Base-by-base conservation (phyloP, 1,140 invertebrate genomes). In the Drosophila pandora region DNA sequence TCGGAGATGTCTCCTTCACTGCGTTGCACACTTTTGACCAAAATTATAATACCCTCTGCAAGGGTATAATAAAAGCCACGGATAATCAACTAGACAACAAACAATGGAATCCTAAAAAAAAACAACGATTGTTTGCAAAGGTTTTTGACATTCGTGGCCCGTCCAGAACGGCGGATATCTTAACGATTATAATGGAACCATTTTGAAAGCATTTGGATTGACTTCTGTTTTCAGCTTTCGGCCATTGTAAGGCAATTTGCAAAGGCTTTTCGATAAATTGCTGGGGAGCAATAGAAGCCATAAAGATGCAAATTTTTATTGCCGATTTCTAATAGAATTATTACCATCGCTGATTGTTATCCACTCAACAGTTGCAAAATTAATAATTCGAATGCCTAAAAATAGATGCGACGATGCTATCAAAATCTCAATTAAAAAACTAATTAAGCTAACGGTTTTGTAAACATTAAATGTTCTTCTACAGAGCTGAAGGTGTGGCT, bases 181-280 rank as follows among this genome's bases (percentile, higher is more conserved):
- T 59, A 74, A 63, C 76, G 55, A 48, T 69, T 64, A 76, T 73
- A 81, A 68, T 68, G 68, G 68, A 84, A 85, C 63, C 54, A 68
- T 84, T 84, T 72, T 41, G 37, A 64, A 80, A 68, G 61, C 65
- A 71, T 48, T 68, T 60, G 70, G 61, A 80, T 52, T 57, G 80
- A 77, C 80, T 84, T 69, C 80, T 84, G 80, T 81, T 49, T 73
- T 52, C 41, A 43, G 62, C 43, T 59, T 53, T 56, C 32, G 53
- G 25, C 13, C 39, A 47, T 54, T 69, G 48, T 55, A 53, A 32
- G 57, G 70, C 54, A 57, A 53, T 74, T 74, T 74, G 52, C 70
- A 48, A 49, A 54, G 25, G 47, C 28, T 64, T n/a, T 49, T 59
- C 13, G 53, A 61, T 55, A 70, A 65, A 71, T 76, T 75, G 55